Conservation (phyloP, 2,797 vertebrate genomes). For the Pipistrellus kuhlii region DNA sequence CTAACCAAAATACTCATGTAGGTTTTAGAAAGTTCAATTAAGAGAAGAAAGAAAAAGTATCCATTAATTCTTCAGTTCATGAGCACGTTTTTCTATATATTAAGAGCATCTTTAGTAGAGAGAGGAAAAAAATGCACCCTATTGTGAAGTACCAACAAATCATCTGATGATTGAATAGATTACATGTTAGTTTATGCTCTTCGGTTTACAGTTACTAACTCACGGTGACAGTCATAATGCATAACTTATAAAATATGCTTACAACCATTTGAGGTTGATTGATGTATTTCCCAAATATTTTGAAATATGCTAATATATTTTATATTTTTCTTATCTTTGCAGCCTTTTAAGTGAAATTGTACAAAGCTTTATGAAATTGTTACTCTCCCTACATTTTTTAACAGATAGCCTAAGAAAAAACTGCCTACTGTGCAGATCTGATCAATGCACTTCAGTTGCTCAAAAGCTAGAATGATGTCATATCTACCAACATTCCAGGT, state of each 20-base stretch:
- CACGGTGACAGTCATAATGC: not conserved
- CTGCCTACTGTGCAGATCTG: not conserved
- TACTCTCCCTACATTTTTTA: not conserved
- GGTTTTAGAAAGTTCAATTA: conserved; percentile 53
- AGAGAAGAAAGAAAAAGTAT: conserved; percentile 28
- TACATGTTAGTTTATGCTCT: not conserved
- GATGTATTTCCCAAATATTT: not conserved
- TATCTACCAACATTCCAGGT: not conserved
- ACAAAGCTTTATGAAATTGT: conserved; percentile 46
- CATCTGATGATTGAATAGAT: not conserved
- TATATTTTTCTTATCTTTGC: not conserved
- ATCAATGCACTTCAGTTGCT: not conserved
- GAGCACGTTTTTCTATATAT: not conserved
- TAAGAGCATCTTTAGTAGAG: not conserved
- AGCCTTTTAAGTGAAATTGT: conserved; percentile 1
- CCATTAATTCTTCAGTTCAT: conserved; percentile 52
- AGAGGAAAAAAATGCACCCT: not conserved
- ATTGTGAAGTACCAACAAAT: not conserved
- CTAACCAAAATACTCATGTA: conserved; percentile 63
- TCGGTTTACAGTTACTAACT: not conserved
- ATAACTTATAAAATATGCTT: not conserved
- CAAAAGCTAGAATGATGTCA: not conserved
- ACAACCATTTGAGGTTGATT: not conserved
- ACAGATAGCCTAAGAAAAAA: conserved; percentile 24
- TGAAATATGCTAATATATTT: not conserved